A percentile compares a stretch with the other conserved stretches of the same genome.
These are phyloP conservation scores for Pogonophryne albipinna DNA, from an alignment of 2,797 vertebrate genomes.

Conservation along the genomic window DNA sequence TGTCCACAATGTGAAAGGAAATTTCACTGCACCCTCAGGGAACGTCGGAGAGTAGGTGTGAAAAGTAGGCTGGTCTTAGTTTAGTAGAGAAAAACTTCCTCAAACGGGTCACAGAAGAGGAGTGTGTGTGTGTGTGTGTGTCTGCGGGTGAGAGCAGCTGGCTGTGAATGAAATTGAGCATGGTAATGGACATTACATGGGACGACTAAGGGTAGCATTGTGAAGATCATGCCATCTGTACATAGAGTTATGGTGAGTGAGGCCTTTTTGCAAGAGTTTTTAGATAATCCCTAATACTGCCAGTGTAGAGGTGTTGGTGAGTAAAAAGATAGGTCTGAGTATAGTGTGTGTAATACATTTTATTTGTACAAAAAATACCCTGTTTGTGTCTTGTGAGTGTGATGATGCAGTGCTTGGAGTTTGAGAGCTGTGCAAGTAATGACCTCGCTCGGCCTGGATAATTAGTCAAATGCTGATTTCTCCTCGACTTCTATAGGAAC, in stretches of 20 bases:
- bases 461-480: slow-evolving; percentile 81
- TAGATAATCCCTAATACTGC: slow-evolving; percentile 5
- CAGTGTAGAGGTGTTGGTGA: slow-evolving; percentile 10
- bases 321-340: slow-evolving; percentile 23
- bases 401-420: slow-evolving; percentile 63
- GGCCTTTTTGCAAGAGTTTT: slow-evolving; percentile 25
- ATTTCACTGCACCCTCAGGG: slow-evolving; percentile 64
- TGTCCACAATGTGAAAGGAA: slow-evolving; percentile 58
- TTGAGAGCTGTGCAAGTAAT: slow-evolving; percentile 65
- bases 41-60: slow-evolving; percentile 69
- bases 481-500: slow-evolving; percentile 66
- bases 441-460: slow-evolving; percentile 66
- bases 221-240: slow-evolving; percentile 36
- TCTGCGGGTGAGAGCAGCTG: slow-evolving; percentile 32
- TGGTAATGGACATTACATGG: slow-evolving; percentile 62
- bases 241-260: slow-evolving; percentile 58
- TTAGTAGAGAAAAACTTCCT: slow-evolving; percentile 54
- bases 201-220: slow-evolving; percentile 44
- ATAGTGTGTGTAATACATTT: slow-evolving; percentile 9
- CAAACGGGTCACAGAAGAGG: slow-evolving; percentile 63
- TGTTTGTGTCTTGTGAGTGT: slow-evolving; percentile 58
- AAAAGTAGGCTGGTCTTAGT: slow-evolving; percentile 72
- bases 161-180: slow-evolving; percentile 50
- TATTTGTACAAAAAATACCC: slow-evolving; percentile 44
- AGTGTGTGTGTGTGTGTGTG: neutral